Evolutionary conservation across 1,140 invertebrate genomes (phyloP).

Genomic region (Bradynema listronoti): DNA sequence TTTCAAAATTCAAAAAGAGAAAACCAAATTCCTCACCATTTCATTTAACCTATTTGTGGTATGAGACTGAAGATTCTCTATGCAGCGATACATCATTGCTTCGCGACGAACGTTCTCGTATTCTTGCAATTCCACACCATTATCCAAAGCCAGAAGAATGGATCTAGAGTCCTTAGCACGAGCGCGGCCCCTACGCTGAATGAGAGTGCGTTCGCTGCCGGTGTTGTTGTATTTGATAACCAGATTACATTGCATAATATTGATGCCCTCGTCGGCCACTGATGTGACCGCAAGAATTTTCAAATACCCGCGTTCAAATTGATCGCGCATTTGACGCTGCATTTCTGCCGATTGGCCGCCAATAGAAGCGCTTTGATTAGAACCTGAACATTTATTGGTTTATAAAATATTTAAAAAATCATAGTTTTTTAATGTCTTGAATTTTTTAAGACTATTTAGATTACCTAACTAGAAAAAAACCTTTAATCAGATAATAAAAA

Average conservation of each 20-base stretch:
- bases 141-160: constrained; percentile 14
- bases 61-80: neutral
- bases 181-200: constrained; percentile 26
- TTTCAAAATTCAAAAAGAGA: neutral
- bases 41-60: too few species aligned
- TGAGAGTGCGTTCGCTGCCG: constrained; percentile 19
- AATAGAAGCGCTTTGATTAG: constrained; percentile 17
- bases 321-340: constrained; percentile 14
- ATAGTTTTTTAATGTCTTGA: neutral
- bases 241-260: constrained; percentile 26
- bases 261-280: constrained; percentile 24
- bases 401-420: constrained; percentile 16
- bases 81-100: constrained; percentile 12
- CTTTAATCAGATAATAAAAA: neutral
- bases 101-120: constrained; percentile 23
- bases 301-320: constrained; percentile 17
- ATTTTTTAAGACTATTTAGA: neutral
- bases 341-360: constrained; percentile 18
- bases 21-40: neutral
- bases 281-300: constrained; percentile 29
- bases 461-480: constrained; percentile 1
- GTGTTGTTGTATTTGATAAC: constrained; percentile 33
- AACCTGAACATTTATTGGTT: constrained; percentile 22
- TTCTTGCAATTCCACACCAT: constrained; percentile 17
- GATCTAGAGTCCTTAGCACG: constrained; percentile 15